A percentile compares a stretch with the other conserved stretches of the same genome.
Evolutionary conservation across 2,797 vertebrate genomes (phyloP).

Genomic region (Tokudaia tokunoshimensis): DNA sequence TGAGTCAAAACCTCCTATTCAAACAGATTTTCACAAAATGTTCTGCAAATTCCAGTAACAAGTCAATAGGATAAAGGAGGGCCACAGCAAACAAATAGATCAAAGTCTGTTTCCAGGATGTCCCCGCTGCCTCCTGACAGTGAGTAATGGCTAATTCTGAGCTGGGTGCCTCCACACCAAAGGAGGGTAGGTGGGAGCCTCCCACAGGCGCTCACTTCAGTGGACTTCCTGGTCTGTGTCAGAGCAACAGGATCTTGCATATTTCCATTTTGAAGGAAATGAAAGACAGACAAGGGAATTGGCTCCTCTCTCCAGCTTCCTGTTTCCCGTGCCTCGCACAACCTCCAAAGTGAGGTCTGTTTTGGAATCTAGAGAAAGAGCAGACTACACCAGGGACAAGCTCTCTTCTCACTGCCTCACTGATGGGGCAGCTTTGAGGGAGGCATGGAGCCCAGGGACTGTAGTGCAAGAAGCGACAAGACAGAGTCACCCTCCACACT

Average conservation of each 20-base stretch:
- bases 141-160: conserved; percentile 37
- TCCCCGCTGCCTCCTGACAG: not conserved
- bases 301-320: conserved; percentile 16
- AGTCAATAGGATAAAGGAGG: conserved; percentile 58
- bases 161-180: not conserved
- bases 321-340: not conserved
- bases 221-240: not conserved
- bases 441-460: not conserved
- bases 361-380: conserved; percentile 25
- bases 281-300: conserved; percentile 15
- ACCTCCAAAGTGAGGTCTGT: not conserved
- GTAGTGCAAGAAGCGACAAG: not conserved
- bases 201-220: not conserved
- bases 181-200: not conserved
- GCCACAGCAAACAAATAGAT: conserved; percentile 37
- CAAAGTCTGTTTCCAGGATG: conserved; percentile 44
- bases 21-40: conserved; percentile 70
- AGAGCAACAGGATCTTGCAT: not conserved
- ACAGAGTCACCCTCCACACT: no score
- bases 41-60: conserved; percentile 60
- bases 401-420: not conserved
- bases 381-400: not conserved
- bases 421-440: not conserved
- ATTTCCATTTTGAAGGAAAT: conserved; percentile 35
- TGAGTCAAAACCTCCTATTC: conserved; percentile 48